A percentile compares a stretch with the other conserved stretches of the same genome.
Conservation (phyloP, 2,113 vertebrate species). For the Erpornis zantholeuca region DNA sequence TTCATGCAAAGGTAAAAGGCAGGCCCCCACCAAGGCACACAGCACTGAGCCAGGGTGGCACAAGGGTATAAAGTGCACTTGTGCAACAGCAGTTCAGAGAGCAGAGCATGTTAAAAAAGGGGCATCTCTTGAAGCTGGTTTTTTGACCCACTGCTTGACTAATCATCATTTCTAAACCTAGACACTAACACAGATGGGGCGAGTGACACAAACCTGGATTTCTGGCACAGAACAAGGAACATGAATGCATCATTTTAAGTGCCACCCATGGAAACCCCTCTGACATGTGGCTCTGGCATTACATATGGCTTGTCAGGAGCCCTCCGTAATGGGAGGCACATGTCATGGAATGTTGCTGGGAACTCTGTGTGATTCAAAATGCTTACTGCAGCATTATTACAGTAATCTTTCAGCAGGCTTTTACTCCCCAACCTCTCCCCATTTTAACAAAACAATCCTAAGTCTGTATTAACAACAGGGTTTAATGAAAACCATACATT, state of each 20-base stretch:
- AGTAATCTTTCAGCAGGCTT: conserved; percentile 9
- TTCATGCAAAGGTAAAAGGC: not conserved
- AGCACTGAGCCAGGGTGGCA: not conserved
- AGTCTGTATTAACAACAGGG: conserved; percentile 58
- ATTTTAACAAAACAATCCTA: conserved; percentile 45
- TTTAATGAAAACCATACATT: conserved; percentile 73
- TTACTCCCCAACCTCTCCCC: conserved; percentile 20
- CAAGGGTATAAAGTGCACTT: not conserved
- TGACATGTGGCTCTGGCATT: not conserved
- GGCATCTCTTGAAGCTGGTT: not conserved
- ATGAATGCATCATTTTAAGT: not conserved
- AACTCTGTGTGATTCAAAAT: not conserved
- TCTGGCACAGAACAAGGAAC: not conserved
- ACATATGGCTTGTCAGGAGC: not conserved
- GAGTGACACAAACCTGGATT: not conserved
- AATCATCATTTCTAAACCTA: not conserved
- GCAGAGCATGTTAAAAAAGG: not conserved
- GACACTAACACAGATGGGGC: not conserved
- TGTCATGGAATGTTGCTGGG: not conserved
- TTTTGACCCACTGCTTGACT: not conserved
- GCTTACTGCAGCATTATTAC: conserved; percentile 55
- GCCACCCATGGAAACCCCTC: not conserved
- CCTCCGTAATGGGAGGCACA: not conserved
- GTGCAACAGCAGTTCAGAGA: not conserved
- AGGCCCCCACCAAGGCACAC: not conserved